Evolutionary conservation across 64 coral and sea anemone genomes (phyloP), one percentile per base, ranked within the genome.

Genomic region (Platygyra sinensis): DNA sequence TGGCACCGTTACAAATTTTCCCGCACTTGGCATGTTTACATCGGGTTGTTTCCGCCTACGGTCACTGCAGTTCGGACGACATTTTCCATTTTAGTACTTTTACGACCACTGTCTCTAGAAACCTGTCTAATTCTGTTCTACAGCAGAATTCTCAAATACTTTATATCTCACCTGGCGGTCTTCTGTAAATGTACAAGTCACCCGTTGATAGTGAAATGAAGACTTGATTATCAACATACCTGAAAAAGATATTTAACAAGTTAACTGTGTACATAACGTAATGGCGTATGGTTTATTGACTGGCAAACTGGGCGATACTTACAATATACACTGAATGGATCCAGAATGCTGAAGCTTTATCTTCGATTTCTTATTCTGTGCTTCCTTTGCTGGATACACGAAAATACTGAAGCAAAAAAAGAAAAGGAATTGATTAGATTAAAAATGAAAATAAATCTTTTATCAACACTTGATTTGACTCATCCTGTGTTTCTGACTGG

Each of bases 141-240:
- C 4, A 46, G 7, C 4, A 46, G 7, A 46, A 42, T 30, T 42
- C 8, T 19, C 73, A 75, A 75, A 3, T 17, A 59, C 46, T 60
- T 4, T 13, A 90, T 42, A 24, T 31, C 36, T 83, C 73, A 98
- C 96, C 93, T 76, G 93, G 96, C 49, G 92, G 93, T 82, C 96
- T 79, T 88, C 87, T 86, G 82, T 98, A 98, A 38, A 94, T 86
- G 82, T 88, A 90, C 39, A 98, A 91, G 52, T 98, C 86, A 25
- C 96, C 96, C 62, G 94, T 98, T 13, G 93, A 94, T 61, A 98
- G 75, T 17, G 93, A 91, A 57, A 98, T 91, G 64, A 98, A 98
- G 31, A 98, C 96, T 87, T 98, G 96, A 72, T 98, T 98, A 64
- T 98, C 96, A 25, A 98, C 96, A 84, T 98, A 98, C 81, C 96